phyloP scores from a whole-genome alignment of 2,113 vertebrate genomes.

The Bettongia penicillata region DNA sequence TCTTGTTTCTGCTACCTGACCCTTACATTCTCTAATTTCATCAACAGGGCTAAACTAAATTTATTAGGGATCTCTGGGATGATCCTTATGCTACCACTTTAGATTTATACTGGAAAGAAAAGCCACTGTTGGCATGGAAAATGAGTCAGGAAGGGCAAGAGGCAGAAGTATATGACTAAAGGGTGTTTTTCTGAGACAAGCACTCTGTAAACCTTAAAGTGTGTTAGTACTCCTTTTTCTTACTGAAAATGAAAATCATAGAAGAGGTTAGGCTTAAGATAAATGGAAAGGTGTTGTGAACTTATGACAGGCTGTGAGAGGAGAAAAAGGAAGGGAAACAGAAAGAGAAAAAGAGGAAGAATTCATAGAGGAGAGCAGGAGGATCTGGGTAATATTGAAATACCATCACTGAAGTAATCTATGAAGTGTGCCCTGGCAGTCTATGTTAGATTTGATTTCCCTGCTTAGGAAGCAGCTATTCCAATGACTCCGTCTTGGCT shows the following conservation, averaged over 20 bases:
- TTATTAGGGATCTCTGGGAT: neutral
- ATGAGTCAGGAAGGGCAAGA: neutral
- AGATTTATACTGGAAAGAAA: neutral
- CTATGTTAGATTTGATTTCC: neutral
- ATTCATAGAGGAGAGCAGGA: neutral
- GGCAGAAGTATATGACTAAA: neutral
- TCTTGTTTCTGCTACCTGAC: neutral
- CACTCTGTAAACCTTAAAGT: neutral
- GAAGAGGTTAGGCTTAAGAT: neutral
- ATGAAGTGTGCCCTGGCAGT: neutral
- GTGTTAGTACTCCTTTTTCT: neutral
- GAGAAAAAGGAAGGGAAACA: neutral
- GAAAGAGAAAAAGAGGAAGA: neutral
- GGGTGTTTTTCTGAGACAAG: neutral
- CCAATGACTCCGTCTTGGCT: slow-evolving; percentile 24
- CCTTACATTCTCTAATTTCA: neutral
- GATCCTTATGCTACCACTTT: neutral
- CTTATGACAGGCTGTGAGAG: slow-evolving; percentile 12
- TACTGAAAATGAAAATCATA: neutral
- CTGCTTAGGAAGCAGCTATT: neutral
- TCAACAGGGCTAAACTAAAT: neutral
- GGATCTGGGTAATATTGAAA: neutral
- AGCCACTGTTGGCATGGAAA: neutral
- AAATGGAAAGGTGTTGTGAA: neutral
- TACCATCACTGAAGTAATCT: neutral